phyloP scores from a whole-genome alignment of 2,797 vertebrate genomes.

The Taeniopygia guttata region DNA sequence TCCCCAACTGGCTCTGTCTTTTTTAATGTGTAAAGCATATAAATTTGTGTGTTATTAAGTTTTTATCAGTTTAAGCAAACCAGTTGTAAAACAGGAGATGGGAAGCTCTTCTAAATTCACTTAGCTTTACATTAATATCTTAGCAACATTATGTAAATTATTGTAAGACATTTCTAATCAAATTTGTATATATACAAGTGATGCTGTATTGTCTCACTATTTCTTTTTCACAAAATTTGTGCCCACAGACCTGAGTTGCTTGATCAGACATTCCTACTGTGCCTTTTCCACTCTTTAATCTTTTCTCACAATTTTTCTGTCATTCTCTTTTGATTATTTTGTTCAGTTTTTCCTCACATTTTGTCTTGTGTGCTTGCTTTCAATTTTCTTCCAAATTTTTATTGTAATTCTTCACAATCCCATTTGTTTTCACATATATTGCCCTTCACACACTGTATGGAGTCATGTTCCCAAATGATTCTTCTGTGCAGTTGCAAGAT shows the following conservation, averaged over 20 bases:
- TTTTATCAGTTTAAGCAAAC: not conserved
- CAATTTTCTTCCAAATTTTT: not conserved
- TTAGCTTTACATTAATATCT: not conserved
- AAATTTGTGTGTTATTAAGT: not conserved
- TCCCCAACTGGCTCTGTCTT: not conserved
- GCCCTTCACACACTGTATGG: not conserved
- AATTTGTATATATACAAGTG: not conserved
- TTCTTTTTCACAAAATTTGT: not conserved
- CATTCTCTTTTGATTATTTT: not conserved
- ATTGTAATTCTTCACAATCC: not conserved
- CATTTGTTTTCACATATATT: not conserved
- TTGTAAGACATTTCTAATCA: not conserved
- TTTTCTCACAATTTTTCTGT: not conserved
- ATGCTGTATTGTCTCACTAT: not conserved
- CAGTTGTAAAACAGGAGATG: not conserved
- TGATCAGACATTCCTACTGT: not conserved
- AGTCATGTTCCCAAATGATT: not conserved
- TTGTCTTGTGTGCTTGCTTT: not conserved
- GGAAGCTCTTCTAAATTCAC: not conserved
- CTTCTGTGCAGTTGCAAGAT: not conserved
- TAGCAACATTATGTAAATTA: not conserved
- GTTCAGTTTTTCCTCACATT: not conserved
- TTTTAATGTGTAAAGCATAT: not conserved
- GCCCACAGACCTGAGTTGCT: not conserved
- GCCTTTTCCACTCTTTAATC: not conserved